Conservation (phyloP, 2,113 vertebrate genomes). For the Leiothrix lutea region DNA sequence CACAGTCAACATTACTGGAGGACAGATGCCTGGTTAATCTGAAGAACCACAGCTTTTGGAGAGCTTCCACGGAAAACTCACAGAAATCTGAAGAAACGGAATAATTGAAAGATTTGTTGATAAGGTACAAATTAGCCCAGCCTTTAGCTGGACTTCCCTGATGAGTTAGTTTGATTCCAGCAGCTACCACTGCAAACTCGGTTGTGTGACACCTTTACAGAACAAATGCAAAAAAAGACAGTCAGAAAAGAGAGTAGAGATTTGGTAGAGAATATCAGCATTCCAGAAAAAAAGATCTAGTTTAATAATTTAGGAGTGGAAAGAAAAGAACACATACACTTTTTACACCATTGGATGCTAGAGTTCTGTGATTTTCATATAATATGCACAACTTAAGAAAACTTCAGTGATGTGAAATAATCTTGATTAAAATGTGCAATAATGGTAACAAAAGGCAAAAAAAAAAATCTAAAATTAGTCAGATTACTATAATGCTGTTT, state of each 20-base stretch:
- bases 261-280: background rate
- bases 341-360: background rate
- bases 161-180: background rate
- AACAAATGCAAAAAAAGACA: background rate
- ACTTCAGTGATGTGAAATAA: background rate
- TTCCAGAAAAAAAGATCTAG: background rate
- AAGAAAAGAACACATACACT: background rate
- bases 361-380: background rate
- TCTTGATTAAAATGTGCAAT: background rate
- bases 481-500: background rate
- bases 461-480: background rate
- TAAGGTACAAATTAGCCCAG: background rate
- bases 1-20: background rate
- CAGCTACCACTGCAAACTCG: background rate
- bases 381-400: background rate
- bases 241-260: background rate
- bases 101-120: background rate
- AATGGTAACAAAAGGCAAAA: background rate
- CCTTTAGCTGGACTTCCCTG: background rate
- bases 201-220: background rate
- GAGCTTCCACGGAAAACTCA: background rate
- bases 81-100: background rate
- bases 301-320: background rate
- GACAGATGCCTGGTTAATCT: background rate
- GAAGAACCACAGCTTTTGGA: background rate